Evolutionary conservation across 2,113 vertebrate species (phyloP), one percentile per base, ranked within the genome.

Genomic region (Penelope pileata): DNA sequence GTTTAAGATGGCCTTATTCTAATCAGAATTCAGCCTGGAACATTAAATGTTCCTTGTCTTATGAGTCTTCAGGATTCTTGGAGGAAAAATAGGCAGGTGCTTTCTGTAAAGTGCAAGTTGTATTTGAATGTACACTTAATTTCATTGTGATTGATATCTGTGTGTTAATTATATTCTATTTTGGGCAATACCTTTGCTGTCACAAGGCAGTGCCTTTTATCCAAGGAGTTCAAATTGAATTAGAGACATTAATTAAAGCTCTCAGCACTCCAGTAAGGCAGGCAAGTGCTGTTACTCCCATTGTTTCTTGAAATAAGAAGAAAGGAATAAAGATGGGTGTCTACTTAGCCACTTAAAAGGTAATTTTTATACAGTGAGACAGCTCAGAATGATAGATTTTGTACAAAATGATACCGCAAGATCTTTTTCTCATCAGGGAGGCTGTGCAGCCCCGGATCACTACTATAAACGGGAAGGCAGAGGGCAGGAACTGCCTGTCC

Each of bases 121-220:
- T 94, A 93, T 94, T 96, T 94, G 94, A 97, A 96, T 83, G 90
- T 94, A 95, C 88, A 95, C 92, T 96, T 96, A 88, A 97, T 96
- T 96, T 97, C 91, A 69, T 81, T 50, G 19, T 96, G 94, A 96
- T 96, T 94, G 94, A 96, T 97, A 97, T 91, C 96, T 96, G 56
- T 94, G 94, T 90, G 93, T 96, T 97, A 96, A 96, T 96, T 96
- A 96, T 95, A 96, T 96, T 96, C 93, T 96, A 96, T 96, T 97
- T 96, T 95, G 67, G n/a, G 95, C 92, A 89, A 95, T 96, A 97
- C 93, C 83, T 96, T 91, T 77, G 80, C 95, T 96, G 94, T 96
- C 91, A 95, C 92, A 94, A 94, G 91, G 88, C 94, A 96, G 79
- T 2, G 88, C 79, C 93, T 97, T 96, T 96, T 95, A 96, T 97